Conservation (phyloP, 2,113 vertebrate species). For the Alaudala cheleensis region DNA sequence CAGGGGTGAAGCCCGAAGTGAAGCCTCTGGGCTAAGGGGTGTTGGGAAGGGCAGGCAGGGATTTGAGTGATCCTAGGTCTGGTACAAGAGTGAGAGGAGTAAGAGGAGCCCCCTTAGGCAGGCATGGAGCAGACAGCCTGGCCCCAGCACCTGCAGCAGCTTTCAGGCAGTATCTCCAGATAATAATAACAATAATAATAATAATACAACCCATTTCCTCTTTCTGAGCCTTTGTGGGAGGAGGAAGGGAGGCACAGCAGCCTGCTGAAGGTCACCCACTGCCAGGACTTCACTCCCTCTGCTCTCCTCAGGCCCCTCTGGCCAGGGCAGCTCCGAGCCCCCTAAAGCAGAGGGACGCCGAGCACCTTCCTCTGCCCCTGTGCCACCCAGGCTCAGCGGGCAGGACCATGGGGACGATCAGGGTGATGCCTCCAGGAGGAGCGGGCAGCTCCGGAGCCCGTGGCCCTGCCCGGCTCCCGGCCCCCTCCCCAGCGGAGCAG, state of each 20-base stretch:
- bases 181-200: background rate
- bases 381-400: background rate
- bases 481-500: background rate
- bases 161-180: background rate
- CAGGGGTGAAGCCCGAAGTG: accelerated
- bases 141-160: background rate
- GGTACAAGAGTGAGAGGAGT: accelerated
- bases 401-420: background rate
- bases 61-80: background rate
- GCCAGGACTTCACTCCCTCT: background rate
- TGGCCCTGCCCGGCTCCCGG: background rate
- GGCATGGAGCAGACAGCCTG: background rate
- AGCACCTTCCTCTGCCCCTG: background rate
- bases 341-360: background rate
- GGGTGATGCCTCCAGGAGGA: background rate
- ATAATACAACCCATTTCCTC: background rate
- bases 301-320: background rate
- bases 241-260: background rate
- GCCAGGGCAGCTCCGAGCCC: background rate
- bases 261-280: background rate
- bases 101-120: background rate
- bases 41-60: background rate
- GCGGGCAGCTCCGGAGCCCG: background rate
- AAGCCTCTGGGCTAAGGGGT: accelerated
- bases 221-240: background rate